Percentiles rank a stretch among this genome's conserved stretches.
These are phyloP conservation scores for Rhagologus leucostigma DNA, from an alignment of 2,113 vertebrate species.

Conservation along the genomic window DNA sequence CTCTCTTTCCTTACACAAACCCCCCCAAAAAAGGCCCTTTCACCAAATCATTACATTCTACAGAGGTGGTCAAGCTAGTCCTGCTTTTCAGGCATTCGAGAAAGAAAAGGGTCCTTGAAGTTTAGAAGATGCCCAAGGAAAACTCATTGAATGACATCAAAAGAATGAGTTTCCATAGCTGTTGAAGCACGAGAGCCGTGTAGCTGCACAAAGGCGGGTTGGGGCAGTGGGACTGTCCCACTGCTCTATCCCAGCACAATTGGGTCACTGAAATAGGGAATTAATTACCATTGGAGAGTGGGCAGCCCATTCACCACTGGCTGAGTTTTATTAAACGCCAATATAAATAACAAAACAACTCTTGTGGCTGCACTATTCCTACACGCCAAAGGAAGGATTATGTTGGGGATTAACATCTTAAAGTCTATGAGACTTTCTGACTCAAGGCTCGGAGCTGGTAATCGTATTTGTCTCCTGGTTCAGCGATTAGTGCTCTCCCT, in stretches of 20 bases:
- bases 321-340: conserved; percentile 88
- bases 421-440: conserved; percentile 89
- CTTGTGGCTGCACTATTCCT: conserved; percentile 84
- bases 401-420: conserved; percentile 83
- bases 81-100: conserved; percentile 75
- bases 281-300: conserved; percentile 87
- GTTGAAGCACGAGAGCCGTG: conserved; percentile 81
- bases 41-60: conserved; percentile 83
- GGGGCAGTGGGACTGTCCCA: conserved; percentile 78
- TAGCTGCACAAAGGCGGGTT: conserved; percentile 78
- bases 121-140: conserved; percentile 85
- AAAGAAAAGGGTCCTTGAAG: conserved; percentile 85
- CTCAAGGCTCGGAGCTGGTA: conserved; percentile 83
- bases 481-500: conserved; percentile 80
- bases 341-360: conserved; percentile 89
- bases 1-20: conserved; percentile 50
- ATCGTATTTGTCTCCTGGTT: conserved; percentile 85
- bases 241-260: conserved; percentile 82
- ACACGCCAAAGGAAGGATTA: conserved; percentile 88
- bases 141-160: conserved; percentile 86
- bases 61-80: conserved; percentile 82
- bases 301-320: conserved; percentile 80
- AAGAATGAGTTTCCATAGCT: conserved; percentile 84
- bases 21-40: conserved; percentile 67
- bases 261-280: conserved; percentile 87